Base-by-base conservation (phyloP, 2,888 invertebrate species). In the Bugula neritina region DNA sequence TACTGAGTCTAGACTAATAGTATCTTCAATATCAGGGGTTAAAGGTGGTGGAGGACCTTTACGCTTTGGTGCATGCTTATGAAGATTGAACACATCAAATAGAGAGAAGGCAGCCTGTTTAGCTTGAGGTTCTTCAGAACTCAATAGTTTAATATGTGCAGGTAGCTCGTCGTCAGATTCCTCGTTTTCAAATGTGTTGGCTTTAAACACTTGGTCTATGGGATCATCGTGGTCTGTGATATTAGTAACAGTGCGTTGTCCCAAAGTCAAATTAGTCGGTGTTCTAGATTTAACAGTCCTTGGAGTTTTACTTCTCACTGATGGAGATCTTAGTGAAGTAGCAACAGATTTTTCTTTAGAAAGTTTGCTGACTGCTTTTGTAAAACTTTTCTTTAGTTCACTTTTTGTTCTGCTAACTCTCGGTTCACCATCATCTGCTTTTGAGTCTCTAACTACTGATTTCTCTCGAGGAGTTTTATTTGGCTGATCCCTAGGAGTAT, bases 11-110 rank as follows among this genome's bases (percentile, higher is more conserved):
- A 63, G n/a, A 63, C 63, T 63, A 27, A 63, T 63, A 31, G 21
- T 27, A 63, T 63, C 63, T 10, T 43, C 43, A 31, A 63, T 29
- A 31, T 63, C 63, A 63, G 63, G 63, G 31, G 63, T 63, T 31
- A 63, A 31, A 13, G 63, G 63, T 63, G 63, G 63, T 2, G 63
- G 63, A 13, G 63, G 63, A 13, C 29, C 63, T 63, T 63, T 63
- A 13, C 34, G 21, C 31, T 63, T 63, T 13, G 63, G 63, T 31
- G 27, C 27, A 31, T 63, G 63, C 63, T 63, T 63, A 25, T 63
- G 29, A 31, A 63, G 63, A 31, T 63, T 63, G 17, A 63, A 27
- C 10, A 31, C 63, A 63, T 63, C 63, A 63, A 63, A 63, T 13
- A 63, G 31, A 13, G 63, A 63, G n/a, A 63, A 63, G 5, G 13